phyloP scores from a whole-genome alignment of 1,140 invertebrate genomes.

The Lepidurus packardi region DNA sequence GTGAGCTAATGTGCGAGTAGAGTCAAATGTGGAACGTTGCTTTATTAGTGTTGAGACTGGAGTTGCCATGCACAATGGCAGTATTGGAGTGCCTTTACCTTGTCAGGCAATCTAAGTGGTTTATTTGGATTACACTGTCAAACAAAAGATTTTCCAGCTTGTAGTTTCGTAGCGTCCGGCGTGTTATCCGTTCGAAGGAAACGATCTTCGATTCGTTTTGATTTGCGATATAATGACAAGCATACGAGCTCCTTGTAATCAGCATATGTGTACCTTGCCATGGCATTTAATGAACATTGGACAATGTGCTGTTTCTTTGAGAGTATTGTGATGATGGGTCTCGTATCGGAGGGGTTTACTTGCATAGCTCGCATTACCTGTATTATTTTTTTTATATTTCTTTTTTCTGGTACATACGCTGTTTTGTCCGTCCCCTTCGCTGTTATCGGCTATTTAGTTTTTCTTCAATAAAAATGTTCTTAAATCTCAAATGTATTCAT shows the following conservation, averaged over 20 bases:
- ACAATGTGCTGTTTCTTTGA: constrained; percentile 1
- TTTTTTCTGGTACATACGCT: background rate
- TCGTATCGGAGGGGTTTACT: background rate
- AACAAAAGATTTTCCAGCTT: constrained; percentile 12
- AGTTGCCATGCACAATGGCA: background rate
- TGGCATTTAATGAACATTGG: constrained; percentile 15
- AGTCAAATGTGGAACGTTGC: background rate
- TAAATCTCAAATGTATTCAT: background rate
- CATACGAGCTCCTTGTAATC: background rate
- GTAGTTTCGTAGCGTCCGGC: background rate
- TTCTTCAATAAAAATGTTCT: background rate
- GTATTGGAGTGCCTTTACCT: constrained; percentile 15
- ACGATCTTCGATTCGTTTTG: background rate
- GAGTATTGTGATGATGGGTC: constrained; percentile 3
- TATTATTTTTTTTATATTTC: background rate
- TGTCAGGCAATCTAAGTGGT: background rate
- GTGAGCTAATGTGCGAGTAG: background rate
- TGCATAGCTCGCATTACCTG: background rate
- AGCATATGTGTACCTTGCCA: constrained; percentile 14
- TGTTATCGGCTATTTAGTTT: background rate
- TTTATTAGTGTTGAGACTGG: background rate
- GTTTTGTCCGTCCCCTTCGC: constrained; percentile 3
- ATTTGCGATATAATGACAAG: constrained; percentile 1
- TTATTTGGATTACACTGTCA: background rate
- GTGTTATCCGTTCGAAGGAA: background rate